Conservation (phyloP, 2,113 vertebrate genomes). For the Chunga burmeisteri region DNA sequence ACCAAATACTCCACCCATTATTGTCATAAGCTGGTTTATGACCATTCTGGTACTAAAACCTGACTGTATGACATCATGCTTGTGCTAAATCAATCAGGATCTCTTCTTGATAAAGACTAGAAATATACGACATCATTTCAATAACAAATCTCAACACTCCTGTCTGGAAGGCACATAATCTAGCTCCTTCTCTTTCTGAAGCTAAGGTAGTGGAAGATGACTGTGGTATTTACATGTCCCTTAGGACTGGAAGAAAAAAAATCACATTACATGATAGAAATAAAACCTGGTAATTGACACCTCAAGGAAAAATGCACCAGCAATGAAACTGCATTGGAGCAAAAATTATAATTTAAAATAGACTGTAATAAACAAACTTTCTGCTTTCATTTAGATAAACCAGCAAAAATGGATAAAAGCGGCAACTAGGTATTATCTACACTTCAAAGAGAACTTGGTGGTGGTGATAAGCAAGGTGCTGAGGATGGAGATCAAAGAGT, state of each 20-base stretch:
- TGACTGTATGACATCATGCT: neutral
- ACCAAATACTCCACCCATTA: neutral
- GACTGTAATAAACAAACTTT: neutral
- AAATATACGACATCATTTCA: neutral
- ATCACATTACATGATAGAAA: neutral
- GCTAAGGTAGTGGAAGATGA: neutral
- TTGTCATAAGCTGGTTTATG: neutral
- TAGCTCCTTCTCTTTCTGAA: neutral
- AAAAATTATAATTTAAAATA: neutral
- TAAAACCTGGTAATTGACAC: neutral
- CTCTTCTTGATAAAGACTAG: neutral
- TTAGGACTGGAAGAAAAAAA: neutral
- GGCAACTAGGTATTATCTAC: neutral
- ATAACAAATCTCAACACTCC: neutral
- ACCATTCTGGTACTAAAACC: neutral
- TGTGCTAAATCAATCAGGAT: neutral
- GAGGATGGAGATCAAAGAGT: neutral
- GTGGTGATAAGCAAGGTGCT: neutral
- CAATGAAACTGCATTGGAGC: neutral
- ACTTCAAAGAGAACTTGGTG: neutral
- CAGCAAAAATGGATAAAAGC: neutral
- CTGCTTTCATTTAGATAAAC: neutral
- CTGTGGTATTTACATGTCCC: neutral
- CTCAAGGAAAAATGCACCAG: neutral
- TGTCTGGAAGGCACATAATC: neutral